Base-by-base conservation (phyloP, 2,888 invertebrate species). In the Eudasyphora cyanicolor region DNA sequence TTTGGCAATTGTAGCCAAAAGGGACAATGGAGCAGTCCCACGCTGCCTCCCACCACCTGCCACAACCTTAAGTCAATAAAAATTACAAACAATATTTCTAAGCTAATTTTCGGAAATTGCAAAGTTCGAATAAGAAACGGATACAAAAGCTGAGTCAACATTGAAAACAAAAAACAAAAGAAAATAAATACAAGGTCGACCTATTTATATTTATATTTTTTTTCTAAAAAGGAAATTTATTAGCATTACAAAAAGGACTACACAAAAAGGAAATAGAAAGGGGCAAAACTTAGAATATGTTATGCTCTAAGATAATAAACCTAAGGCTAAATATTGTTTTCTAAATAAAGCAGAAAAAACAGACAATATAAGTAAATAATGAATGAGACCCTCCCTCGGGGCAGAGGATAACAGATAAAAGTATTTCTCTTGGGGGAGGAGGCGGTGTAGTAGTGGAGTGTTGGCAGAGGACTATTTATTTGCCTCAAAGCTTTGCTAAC, bases 71-170 rank as follows among this genome's bases (percentile, higher is more conserved):
- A 54, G 70, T 70, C 70, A 77, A 77, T 76, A 76, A 73, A 79
- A 83, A 75, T 79, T 83, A 38, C 29, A 42, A 62, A 74, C 60
- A 74, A 64, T 79, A 73, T 82, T 74, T 75, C 57, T 32, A n/a
- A 75, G 69, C 49, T 78, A 70, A 64, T 75, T 78, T 54, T 64
- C 7, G 29, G 32, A 64, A 51, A 51, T n/a, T n/a, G 8, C 51
- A 51, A 51, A 54, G 12, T 5, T 24, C n/a, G n/a, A 60, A 62
- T 38, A 7, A 29, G 8, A 35, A 62, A 62, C 57, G 29, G 29
- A 24, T 12, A 29, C 24, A 14, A 29, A 60, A 51, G 1, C n/a
- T 29, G 4, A 7, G 21, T 19, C 5, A 19, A 51, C 21, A 51
- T 19, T 4, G n/a, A 45, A 3, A 45, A 45, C 6, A 49, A 49